Evolutionary conservation across 2,888 invertebrate genomes (phyloP).

Genomic region (Nezara viridula): DNA sequence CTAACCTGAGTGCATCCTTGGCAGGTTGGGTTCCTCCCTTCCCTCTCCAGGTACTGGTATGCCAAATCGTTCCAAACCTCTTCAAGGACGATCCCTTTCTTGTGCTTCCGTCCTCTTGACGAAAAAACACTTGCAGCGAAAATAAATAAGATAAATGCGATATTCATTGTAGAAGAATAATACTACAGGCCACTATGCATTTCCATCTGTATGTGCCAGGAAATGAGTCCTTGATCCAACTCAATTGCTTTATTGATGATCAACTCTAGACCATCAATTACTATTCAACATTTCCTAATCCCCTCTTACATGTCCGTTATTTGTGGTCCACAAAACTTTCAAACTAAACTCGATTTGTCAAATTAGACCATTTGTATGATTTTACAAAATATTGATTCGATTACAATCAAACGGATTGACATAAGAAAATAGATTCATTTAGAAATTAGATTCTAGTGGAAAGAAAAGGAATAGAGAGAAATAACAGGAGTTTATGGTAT

Average conservation of each 20-base stretch:
- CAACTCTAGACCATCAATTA: constrained; percentile 32
- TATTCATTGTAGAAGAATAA: neutral
- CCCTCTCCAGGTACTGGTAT: constrained; percentile 46
- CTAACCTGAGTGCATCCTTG: constrained; percentile 60
- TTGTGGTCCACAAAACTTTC: neutral
- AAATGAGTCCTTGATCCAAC: constrained; percentile 27
- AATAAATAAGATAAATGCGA: neutral
- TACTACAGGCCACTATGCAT: neutral
- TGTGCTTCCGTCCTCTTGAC: neutral
- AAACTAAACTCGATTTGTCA: neutral
- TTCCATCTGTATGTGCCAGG: constrained; percentile 7
- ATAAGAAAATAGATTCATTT: no score
- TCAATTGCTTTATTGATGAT: constrained; percentile 48
- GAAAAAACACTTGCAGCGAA: neutral
- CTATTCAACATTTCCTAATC: constrained; percentile 15
- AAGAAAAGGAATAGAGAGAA: no score
- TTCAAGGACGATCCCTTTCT: constrained; percentile 20
- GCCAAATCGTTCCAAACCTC: constrained; percentile 61
- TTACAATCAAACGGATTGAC: neutral
- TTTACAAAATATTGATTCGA: neutral
- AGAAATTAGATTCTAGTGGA: no score
- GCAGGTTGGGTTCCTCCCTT: constrained; percentile 56
- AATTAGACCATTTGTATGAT: neutral
- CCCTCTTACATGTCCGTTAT: neutral
- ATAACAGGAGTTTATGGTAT: no score